Conservation (phyloP, 2,113 vertebrate genomes). For the Symphodus melops region DNA sequence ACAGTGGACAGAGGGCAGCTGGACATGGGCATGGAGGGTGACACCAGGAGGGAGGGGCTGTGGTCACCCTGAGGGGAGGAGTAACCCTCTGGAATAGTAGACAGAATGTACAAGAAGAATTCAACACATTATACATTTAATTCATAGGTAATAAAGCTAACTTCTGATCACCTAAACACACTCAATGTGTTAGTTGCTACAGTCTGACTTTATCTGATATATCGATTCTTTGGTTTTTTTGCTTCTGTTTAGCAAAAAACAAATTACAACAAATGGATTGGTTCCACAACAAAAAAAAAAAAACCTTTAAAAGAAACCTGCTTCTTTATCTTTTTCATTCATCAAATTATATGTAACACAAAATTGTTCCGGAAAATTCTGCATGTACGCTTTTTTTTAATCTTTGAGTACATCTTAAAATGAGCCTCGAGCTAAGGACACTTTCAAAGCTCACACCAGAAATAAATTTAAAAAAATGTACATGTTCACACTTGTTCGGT, state of each 20-base stretch:
- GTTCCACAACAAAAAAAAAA: background rate
- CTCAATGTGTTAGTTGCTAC: background rate
- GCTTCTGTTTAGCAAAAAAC: background rate
- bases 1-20: constrained; percentile 91
- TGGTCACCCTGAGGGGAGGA: constrained; percentile 90
- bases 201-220: background rate
- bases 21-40: constrained; percentile 90
- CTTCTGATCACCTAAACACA: too few relatives aligned
- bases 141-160: too few relatives aligned
- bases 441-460: constrained; percentile 30
- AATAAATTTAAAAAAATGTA: constrained; percentile 9
- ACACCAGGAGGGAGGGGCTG: constrained; percentile 89
- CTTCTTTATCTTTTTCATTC: constrained; percentile 38
- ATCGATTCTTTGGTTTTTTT: background rate
- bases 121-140: too few relatives aligned
- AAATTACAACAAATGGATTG: background rate
- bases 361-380: background rate
- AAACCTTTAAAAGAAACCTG: background rate
- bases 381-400: constrained; percentile 39
- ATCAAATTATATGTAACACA: constrained; percentile 2
- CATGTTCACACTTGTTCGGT: constrained; percentile 28
- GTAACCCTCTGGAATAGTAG: constrained; percentile 74
- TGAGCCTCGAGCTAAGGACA: constrained; percentile 3
- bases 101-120: background rate
- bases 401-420: constrained; percentile 20